Evolutionary conservation across 2,797 vertebrate genomes (phyloP).

Genomic region (Bovichtus variegatus): DNA sequence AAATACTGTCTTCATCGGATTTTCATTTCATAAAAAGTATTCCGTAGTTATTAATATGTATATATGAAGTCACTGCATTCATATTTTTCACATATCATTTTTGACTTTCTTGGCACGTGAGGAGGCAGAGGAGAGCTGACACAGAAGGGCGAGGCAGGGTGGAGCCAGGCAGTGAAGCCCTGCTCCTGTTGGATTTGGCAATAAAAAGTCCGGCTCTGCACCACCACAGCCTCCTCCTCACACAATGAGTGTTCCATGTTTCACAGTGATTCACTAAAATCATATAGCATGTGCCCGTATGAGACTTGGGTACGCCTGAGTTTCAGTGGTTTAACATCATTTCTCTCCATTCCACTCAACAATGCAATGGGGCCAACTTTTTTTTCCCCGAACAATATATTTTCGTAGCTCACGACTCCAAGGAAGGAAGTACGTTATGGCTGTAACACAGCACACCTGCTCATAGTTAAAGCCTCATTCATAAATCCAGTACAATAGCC

Average conservation of each 20-base stretch:
- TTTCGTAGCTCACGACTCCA: constrained; percentile 3
- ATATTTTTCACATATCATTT: neutral
- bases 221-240: constrained; percentile 27
- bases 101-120: neutral
- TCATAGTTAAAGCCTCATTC: constrained; percentile 56
- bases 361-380: neutral
- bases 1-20: no score
- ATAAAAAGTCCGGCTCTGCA: constrained; percentile 13
- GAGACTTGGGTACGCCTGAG: neutral
- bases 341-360: constrained; percentile 38
- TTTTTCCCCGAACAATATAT: constrained; percentile 21
- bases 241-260: neutral
- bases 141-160: constrained; percentile 30
- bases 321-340: constrained; percentile 22
- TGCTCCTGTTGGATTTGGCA: constrained; percentile 49
- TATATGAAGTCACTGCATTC: neutral
- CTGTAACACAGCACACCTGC: constrained; percentile 55
- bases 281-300: constrained; percentile 9
- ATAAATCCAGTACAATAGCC: constrained; percentile 51
- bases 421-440: constrained; percentile 24
- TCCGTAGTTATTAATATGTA: neutral
- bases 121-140: neutral
- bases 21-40: neutral
- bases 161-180: constrained; percentile 20
- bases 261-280: constrained; percentile 19